These are phyloP conservation scores for Zaprionus africanus DNA, from an alignment of 1,140 invertebrate genomes.

Conservation along the genomic window DNA sequence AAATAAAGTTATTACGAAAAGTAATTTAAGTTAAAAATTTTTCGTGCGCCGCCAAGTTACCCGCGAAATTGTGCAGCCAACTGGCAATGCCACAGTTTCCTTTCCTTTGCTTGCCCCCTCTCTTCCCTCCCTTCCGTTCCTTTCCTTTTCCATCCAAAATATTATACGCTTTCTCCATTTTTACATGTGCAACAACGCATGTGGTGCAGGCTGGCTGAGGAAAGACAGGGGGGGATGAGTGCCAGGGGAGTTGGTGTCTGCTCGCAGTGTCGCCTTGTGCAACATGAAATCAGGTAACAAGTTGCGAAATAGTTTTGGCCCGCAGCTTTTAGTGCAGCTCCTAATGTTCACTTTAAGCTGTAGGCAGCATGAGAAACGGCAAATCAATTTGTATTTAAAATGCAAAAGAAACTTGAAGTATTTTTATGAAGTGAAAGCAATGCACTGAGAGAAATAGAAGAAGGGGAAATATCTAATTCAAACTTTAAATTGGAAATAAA, in stretches of 20 bases:
- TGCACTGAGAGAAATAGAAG: background rate
- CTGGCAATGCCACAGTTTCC: constrained; percentile 53
- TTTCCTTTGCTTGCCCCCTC: background rate
- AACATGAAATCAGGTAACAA: constrained; percentile 75
- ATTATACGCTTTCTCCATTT: constrained; percentile 8
- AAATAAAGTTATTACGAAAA: constrained; percentile 83
- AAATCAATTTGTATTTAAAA: constrained; percentile 74
- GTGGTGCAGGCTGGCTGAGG: background rate
- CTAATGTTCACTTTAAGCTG: constrained; percentile 70
- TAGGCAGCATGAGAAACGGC: constrained; percentile 28
- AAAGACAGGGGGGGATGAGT: background rate
- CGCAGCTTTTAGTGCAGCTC: constrained; percentile 19
- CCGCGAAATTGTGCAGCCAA: constrained; percentile 74
- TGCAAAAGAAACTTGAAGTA: constrained; percentile 4
- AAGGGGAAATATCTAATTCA: too few species aligned
- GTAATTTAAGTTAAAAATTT: constrained; percentile 83
- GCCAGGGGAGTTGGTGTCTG: constrained; percentile 45
- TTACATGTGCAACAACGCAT: constrained; percentile 30
- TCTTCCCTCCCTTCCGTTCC: background rate
- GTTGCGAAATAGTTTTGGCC: constrained; percentile 52
- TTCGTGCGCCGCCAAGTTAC: constrained; percentile 64
- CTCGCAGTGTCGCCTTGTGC: constrained; percentile 36
- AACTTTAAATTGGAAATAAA: too few species aligned
- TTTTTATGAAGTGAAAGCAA: background rate
- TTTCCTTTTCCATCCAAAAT: background rate